Evolutionary conservation across 2,113 vertebrate genomes (phyloP).

Genomic region (Saguinus imperator): DNA sequence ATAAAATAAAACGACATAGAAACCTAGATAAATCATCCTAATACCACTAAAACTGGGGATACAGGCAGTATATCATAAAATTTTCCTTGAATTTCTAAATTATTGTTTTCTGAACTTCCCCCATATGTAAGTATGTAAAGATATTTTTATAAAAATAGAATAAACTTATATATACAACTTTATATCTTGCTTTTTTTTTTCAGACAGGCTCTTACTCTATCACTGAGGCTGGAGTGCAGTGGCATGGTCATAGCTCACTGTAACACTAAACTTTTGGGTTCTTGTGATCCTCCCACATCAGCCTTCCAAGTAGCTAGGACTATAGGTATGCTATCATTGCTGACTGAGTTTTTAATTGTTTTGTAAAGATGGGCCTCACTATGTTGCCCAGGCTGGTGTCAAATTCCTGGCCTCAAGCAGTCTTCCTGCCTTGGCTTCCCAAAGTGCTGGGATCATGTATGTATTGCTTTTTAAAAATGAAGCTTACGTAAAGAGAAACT

Average conservation of each 20-base stretch:
- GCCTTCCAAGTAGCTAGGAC: neutral
- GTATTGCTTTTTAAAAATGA: neutral
- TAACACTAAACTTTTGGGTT: neutral
- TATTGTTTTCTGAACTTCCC: neutral
- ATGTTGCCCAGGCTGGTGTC: neutral
- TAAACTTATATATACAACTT: neutral
- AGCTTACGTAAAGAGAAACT: neutral
- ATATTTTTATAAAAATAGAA: neutral
- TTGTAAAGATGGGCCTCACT: neutral
- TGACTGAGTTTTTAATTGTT: neutral
- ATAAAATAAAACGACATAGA: neutral
- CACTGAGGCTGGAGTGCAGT: neutral
- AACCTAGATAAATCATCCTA: neutral
- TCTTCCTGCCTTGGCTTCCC: neutral
- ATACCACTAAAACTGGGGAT: neutral
- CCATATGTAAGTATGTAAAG: neutral
- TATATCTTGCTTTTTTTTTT: neutral
- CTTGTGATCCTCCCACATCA: neutral
- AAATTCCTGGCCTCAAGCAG: neutral
- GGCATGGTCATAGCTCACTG: neutral
- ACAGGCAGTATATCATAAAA: neutral
- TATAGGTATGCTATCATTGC: neutral
- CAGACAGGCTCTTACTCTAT: neutral
- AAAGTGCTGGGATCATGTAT: neutral
- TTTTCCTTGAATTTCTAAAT: neutral